Base-by-base conservation (phyloP, 2,797 vertebrate genomes). In the Synaphobranchus kaupii region DNA sequence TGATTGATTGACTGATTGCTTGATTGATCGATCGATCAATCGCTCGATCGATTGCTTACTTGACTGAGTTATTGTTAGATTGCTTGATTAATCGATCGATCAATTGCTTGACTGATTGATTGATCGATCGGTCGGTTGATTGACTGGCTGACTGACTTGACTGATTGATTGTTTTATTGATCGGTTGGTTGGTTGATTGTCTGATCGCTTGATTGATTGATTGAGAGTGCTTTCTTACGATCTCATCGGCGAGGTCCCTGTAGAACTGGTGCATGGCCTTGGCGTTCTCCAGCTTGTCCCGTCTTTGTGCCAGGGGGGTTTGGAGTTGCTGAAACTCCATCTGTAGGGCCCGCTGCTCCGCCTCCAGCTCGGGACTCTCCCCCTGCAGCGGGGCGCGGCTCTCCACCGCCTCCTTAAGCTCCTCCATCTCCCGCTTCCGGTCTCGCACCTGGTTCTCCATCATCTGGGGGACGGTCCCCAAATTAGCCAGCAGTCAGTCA, bases 211-310 rank as follows among this genome's bases (percentile, higher is more conserved):
- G 13, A 20, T 44, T 22, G 31, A 76, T 76, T 5, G 73, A 44
- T 44, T n/a, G 47, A 5, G n/a, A 48, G 82, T 56, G 0, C 31
- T 17, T 73, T 88, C 97, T 93, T 91, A 99, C 98, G 7, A 91
- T 96, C 93, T 99, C 98, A 34, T 99, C 98, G 52, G 97, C 97
- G 89, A 99, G 94, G 94, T 99, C 98, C 88, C 97, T 93, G 90
- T 95, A 96, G 71, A 99, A 97, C 92, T 99, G 98, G 76, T 98
- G 96, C 83, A 97, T 94, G 8, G 97, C 93, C 92, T 96, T 98
- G 85, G 95, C 92, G 0, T 95, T 95, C 91, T 97, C 97, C 90
- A 99, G 94, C 85, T 97, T 97, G 91, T 96, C 96, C 89, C 92
- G 97, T 90, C 96, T 97, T 88, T 94, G 95, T 84, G 95, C 93